Evolutionary conservation across 2,888 invertebrate genomes (phyloP).

Genomic region (Nomada goodeniana): DNA sequence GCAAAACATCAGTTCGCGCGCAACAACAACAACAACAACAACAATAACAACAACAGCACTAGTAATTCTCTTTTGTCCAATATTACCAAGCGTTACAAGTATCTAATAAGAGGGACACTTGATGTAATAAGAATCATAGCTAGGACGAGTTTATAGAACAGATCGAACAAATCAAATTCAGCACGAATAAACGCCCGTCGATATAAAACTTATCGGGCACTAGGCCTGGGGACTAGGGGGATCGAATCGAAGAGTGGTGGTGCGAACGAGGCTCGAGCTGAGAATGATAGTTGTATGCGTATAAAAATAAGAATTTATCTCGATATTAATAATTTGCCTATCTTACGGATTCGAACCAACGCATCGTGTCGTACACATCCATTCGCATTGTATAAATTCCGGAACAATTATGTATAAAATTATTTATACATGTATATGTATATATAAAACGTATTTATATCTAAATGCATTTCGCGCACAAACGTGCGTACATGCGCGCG

Average conservation of each 20-base stretch:
- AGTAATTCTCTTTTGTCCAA: not conserved
- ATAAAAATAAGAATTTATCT: constrained; percentile 72
- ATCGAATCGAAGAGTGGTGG: constrained; percentile 17
- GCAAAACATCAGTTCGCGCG: not conserved
- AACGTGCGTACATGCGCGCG: not conserved
- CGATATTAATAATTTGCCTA: constrained; percentile 62
- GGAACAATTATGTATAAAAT: constrained; percentile 70
- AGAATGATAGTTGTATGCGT: constrained; percentile 62
- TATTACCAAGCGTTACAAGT: not conserved
- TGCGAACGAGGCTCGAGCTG: constrained; percentile 35
- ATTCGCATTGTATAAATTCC: constrained; percentile 69
- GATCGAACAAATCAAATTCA: not conserved
- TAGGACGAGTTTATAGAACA: not conserved
- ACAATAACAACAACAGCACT: constrained; percentile 1
- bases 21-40: not conserved
- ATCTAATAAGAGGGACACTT: constrained; percentile 6
- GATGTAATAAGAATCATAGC: constrained; percentile 1
- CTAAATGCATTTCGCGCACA: not conserved
- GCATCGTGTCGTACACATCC: constrained; percentile 30
- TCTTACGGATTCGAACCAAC: constrained; percentile 58
- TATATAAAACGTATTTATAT: constrained; percentile 56
- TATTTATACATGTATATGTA: constrained; percentile 42
- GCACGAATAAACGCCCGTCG: not conserved
- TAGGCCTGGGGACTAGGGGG: not conserved
- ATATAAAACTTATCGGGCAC: too few species aligned